These are phyloP conservation scores for Pheosia tremula DNA, from an alignment of 2,888 invertebrate species.

Conservation along the genomic window DNA sequence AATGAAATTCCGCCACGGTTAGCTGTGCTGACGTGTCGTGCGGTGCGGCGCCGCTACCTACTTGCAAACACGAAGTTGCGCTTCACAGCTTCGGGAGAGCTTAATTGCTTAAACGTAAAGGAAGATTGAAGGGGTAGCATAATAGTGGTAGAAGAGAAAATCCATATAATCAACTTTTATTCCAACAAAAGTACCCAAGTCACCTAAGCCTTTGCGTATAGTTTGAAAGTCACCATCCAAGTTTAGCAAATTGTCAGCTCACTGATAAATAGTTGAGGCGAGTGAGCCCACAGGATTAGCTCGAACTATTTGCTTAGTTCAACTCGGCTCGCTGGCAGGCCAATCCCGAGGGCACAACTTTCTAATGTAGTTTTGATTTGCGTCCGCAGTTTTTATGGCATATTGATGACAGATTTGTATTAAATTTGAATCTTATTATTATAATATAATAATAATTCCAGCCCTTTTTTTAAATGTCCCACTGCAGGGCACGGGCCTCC, in stretches of 20 bases:
- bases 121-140: too few species aligned
- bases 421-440: too few species aligned
- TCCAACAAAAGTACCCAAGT: too few species aligned
- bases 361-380: constrained; percentile 7
- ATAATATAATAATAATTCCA: too few species aligned
- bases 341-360: constrained; percentile 17
- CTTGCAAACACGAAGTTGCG: background rate
- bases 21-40: constrained; percentile 6
- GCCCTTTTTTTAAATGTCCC: too few species aligned
- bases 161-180: too few species aligned
- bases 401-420: background rate
- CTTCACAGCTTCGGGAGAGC: background rate
- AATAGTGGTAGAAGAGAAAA: too few species aligned
- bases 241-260: too few species aligned
- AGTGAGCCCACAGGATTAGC: constrained; percentile 7
- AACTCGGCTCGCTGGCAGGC: constrained; percentile 14
- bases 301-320: constrained; percentile 21
- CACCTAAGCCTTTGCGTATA: too few species aligned
- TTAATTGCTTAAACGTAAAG: background rate
- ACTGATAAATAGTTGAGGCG: too few species aligned
- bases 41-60: background rate
- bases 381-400: background rate
- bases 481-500: too few species aligned
- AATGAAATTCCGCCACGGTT: constrained; percentile 33
- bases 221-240: too few species aligned